These are phyloP conservation scores for Aphidoletes aphidimyza DNA, from an alignment of 2,888 invertebrate species.

Conservation along the genomic window DNA sequence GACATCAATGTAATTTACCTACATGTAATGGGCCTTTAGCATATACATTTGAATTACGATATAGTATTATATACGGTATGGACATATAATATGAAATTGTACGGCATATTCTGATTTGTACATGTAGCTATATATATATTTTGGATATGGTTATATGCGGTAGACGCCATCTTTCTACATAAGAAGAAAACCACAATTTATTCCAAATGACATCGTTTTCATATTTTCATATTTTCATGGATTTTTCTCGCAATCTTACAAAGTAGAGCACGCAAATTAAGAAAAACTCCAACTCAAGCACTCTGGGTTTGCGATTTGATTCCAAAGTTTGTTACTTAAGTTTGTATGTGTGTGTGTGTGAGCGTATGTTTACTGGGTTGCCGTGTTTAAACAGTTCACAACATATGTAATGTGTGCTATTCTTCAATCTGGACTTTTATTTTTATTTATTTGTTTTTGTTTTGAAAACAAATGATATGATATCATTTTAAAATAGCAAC, in stretches of 20 bases:
- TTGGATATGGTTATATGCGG: slow-evolving; percentile 14
- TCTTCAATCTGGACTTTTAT: background rate
- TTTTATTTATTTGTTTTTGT: background rate
- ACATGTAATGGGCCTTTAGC: background rate
- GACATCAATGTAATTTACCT: background rate
- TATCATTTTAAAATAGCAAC: too few species aligned
- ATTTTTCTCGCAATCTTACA: background rate
- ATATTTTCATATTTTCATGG: slow-evolving; percentile 30
- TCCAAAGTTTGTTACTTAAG: too few species aligned
- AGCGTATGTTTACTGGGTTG: background rate
- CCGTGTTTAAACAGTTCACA: background rate
- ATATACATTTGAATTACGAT: background rate
- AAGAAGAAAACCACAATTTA: background rate
- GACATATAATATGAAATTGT: background rate
- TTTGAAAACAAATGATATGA: too few species aligned
- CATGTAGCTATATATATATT: background rate
- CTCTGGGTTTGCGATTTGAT: background rate
- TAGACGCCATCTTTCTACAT: slow-evolving; percentile 50
- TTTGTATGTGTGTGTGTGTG: background rate
- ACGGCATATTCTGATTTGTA: background rate
- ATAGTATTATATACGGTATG: background rate
- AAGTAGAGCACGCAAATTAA: slow-evolving; percentile 1
- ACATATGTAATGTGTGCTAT: background rate
- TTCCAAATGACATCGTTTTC: slow-evolving; percentile 36
- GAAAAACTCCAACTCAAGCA: slow-evolving; percentile 28